Base-by-base conservation (phyloP, 2,113 vertebrate genomes). In the Microcebus griseorufus region DNA sequence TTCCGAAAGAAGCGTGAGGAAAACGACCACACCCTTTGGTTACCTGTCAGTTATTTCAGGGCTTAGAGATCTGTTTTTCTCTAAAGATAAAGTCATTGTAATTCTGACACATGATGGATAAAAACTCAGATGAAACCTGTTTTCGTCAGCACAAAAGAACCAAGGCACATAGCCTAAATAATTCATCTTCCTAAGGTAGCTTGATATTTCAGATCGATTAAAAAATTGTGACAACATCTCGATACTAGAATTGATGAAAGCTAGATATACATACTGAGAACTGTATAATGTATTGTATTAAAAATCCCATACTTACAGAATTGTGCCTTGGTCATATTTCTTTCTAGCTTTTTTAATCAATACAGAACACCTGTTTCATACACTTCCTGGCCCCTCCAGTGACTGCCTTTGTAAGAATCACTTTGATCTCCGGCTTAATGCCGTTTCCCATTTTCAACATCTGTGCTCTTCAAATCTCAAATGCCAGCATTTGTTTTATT, bases 21-120 rank as follows among this genome's bases (percentile, higher is more conserved):
- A 37, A 51, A 55, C 37, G 2, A 58, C 9, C 25, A 3, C 7
- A 65, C 0, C 16, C 3, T 16, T 8, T 64, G 20, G n/a, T 27
- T 32, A 34, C 23, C 16, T 37, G 22, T 16, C 32, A 12, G 3
- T 83, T 73, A 78, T 45, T 73, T 62, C 5, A 29, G 23, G 2
- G 1, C 12, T 27, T 53, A 79, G 67, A 84, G 55, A 85, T 0
- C 0, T 0, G 0, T 65, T 91, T 94, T 76, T 1, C 70, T 27
- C 37, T 75, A 42, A 39, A 94, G 51, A 3, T 25, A 48, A 96
- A 83, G 45, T 79, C 4, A 60, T 42, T 72, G 89, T 75, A 29
- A 79, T 85, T 70, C 9, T 55, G 84, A 9, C 65, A 69, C 62
- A 37, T 20, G 87, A 78, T 3, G 39, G 58, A 29, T 69, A 86